Evolutionary conservation across 2,113 vertebrate species (phyloP), one percentile per base, ranked within the genome.

Genomic region (Sturnira hondurensis): DNA sequence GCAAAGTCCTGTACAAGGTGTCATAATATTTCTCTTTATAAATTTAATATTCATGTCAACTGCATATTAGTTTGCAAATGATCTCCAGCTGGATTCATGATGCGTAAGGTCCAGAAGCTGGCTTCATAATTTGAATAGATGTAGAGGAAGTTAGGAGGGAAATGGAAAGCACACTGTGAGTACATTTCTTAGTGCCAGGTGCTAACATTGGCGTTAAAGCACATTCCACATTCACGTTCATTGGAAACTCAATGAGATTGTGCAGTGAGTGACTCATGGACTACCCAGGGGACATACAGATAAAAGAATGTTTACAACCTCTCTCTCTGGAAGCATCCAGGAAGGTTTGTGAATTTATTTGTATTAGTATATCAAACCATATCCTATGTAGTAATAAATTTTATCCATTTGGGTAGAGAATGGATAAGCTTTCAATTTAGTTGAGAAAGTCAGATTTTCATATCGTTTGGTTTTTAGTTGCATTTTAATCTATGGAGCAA

Each of bases 171-270:
- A 96, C 94, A 93, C 92, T 90, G 82, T 56, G 52, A 88, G 33
- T 52, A 43, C 16, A 65, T 70, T 83, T 76, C n/a, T 86, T 47
- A 68, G 63, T 96, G 95, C 93, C 87, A 96, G 94, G 80, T 96
- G 84, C 87, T 76, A 28, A 33, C 38, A 90, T 93, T 96, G 85
- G 77, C 91, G 89, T 96, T 52, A 63, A 92, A 80, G 15, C 84
- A 70, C 54, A 77, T 45, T 81, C 22, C 28, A 4, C 54, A 43
- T 47, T 77, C 58, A 68, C 68, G 41, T 76, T 85, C 54, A 68
- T 52, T 93, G 93, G 54, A 92, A 93, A 86, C 54, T 91, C 2
- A 1, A 7, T 63, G 80, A 81, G 70, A 73, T 95, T 63, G 16
- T 84, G 83, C 45, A 90, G 36, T 90, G 81, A 90, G 36, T 90